These are phyloP conservation scores for Acanthochromis polyacanthus DNA, from an alignment of 2,113 vertebrate genomes.

Conservation along the genomic window DNA sequence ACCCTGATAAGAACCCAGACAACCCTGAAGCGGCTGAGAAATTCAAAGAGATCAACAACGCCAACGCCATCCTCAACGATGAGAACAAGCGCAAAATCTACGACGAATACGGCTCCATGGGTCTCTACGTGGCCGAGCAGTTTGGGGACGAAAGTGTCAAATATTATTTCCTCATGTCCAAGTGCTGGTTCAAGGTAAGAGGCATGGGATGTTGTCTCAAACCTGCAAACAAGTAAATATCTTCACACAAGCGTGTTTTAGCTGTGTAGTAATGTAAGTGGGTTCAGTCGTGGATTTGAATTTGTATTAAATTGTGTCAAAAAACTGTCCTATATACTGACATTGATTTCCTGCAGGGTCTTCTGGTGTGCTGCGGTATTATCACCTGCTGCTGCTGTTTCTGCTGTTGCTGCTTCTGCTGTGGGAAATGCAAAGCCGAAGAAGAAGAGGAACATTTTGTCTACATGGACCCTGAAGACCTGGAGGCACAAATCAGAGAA, in stretches of 20 bases:
- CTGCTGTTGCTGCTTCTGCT: constrained; percentile 93
- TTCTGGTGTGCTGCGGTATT: constrained; percentile 82
- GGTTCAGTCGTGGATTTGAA: not conserved
- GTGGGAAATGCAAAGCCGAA: constrained; percentile 80
- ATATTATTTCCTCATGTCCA: constrained; percentile 90
- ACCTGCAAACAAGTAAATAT: not conserved
- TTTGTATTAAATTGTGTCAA: not conserved
- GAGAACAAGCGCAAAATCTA: constrained; percentile 89
- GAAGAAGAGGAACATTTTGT: constrained; percentile 80
- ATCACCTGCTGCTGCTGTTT: constrained; percentile 89
- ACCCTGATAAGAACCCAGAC: constrained; percentile 93
- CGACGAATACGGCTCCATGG: constrained; percentile 91
- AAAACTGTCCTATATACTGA: not conserved
- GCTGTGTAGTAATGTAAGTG: not conserved
- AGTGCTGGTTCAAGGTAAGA: constrained; percentile 95
- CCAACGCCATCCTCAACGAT: constrained; percentile 90
- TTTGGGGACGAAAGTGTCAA: constrained; percentile 91
- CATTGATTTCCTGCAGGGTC: constrained; percentile 67
- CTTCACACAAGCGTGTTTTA: no score
- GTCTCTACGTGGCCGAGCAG: constrained; percentile 91
- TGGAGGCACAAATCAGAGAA: constrained; percentile 84
- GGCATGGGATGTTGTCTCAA: rapidly evolving
- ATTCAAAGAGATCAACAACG: constrained; percentile 94
- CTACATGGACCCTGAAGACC: constrained; percentile 83
- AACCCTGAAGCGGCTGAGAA: constrained; percentile 82